Percentiles rank a stretch among this genome's conserved stretches.
Evolutionary conservation across 2,888 invertebrate genomes (phyloP).

Genomic region (Gari tellinella): DNA sequence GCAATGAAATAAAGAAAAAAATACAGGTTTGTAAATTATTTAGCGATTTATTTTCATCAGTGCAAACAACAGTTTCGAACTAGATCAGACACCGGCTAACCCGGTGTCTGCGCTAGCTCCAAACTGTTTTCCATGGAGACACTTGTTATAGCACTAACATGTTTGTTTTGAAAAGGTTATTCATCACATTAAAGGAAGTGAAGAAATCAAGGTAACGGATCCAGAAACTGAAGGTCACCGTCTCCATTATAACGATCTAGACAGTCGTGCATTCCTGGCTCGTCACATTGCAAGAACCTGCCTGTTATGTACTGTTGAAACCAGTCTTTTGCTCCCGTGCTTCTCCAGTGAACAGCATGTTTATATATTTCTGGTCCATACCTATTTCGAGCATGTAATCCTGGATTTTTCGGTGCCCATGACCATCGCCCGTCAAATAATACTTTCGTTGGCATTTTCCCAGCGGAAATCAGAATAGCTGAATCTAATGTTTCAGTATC

Average conservation of each 20-base stretch:
- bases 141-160: no score
- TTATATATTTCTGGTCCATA: constrained; percentile 78
- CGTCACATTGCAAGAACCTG: constrained; percentile 69
- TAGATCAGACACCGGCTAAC: no score
- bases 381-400: constrained; percentile 75
- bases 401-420: constrained; percentile 77
- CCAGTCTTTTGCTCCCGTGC: constrained; percentile 56
- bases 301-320: constrained; percentile 72
- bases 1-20: no score
- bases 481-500: constrained; percentile 62
- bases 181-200: no score
- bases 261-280: constrained; percentile 74
- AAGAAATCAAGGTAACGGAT: constrained; percentile 52
- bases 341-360: constrained; percentile 79
- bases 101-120: no score
- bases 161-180: no score
- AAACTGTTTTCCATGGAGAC: no score
- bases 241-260: constrained; percentile 77
- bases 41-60: no score
- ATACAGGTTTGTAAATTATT: no score
- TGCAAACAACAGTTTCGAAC: no score
- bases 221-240: constrained; percentile 74
- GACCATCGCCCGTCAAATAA: constrained; percentile 76
- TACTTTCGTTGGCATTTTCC: constrained; percentile 68
- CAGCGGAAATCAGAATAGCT: constrained; percentile 60